phyloP scores from a whole-genome alignment of 2,888 invertebrate genomes.

The Phragmatobia fuliginosa region DNA sequence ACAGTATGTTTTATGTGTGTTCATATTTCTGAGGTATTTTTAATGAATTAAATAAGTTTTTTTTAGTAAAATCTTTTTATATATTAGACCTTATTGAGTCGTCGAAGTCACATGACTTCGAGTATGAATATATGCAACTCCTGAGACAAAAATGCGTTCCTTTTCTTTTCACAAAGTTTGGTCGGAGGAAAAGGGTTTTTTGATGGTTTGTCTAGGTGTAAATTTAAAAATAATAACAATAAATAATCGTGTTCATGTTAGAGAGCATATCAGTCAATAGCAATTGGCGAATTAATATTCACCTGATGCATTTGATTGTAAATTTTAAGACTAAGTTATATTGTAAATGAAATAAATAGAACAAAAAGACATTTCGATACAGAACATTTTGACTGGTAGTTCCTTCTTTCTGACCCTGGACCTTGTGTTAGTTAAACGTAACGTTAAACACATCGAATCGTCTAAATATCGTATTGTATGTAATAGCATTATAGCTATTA shows the following conservation, averaged over 20 bases:
- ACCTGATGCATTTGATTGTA: no score
- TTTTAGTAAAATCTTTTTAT: neutral
- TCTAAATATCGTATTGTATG: constrained; percentile 55
- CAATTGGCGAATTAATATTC: no score
- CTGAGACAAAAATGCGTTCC: no score
- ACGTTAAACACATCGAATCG: constrained; percentile 3
- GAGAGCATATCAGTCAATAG: no score
- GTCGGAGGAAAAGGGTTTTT: no score
- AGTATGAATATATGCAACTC: no score
- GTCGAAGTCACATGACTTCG: no score
- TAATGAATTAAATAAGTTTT: neutral
- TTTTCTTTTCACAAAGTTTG: no score
- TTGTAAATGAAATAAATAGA: no score
- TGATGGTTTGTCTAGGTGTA: neutral
- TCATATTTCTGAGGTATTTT: neutral
- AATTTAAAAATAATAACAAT: neutral
- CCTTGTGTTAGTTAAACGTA: constrained; percentile 1
- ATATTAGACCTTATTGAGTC: no score
- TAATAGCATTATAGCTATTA: constrained; percentile 53
- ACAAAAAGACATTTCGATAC: neutral
- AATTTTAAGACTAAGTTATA: no score
- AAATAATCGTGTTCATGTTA: neutral
- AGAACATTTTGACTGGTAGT: neutral
- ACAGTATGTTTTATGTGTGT: neutral
- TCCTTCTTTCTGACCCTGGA: neutral